Evolutionary conservation across 2,113 vertebrate genomes (phyloP).

Genomic region (Cynocephalus volans): DNA sequence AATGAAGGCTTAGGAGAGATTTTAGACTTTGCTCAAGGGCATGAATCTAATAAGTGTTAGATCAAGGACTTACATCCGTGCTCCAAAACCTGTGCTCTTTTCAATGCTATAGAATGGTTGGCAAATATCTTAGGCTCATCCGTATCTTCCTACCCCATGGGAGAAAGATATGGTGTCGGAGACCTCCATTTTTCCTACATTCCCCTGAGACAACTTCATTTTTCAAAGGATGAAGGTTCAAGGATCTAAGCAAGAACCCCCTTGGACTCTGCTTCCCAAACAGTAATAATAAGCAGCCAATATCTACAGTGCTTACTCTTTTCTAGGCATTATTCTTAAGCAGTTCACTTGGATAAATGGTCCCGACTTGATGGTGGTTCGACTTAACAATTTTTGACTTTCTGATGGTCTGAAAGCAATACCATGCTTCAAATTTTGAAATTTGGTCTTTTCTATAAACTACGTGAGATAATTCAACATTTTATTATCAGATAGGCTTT

Average conservation of each 20-base stretch:
- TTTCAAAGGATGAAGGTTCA: conserved; percentile 29
- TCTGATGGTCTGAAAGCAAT: no score
- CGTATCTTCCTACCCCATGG: background rate
- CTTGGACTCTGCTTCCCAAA: background rate
- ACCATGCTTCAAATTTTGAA: no score
- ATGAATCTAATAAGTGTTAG: background rate
- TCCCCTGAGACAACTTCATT: background rate
- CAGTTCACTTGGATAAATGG: no score
- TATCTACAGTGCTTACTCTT: background rate
- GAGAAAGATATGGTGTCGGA: background rate
- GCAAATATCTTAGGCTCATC: background rate
- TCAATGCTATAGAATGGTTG: background rate
- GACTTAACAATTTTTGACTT: no score
- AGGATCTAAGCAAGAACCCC: background rate
- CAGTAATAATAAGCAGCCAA: background rate
- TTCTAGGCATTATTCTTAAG: background rate
- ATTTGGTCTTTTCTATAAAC: no score
- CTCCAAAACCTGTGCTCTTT: background rate
- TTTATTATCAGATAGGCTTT: no score
- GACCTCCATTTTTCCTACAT: background rate
- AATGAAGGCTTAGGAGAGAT: conserved; percentile 12
- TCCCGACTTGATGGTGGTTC: no score
- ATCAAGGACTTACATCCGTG: background rate
- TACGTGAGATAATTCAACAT: no score
- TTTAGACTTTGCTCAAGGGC: conserved; percentile 49